Base-by-base conservation (phyloP, 1,140 invertebrate genomes). In the Aphelinus certus region DNA sequence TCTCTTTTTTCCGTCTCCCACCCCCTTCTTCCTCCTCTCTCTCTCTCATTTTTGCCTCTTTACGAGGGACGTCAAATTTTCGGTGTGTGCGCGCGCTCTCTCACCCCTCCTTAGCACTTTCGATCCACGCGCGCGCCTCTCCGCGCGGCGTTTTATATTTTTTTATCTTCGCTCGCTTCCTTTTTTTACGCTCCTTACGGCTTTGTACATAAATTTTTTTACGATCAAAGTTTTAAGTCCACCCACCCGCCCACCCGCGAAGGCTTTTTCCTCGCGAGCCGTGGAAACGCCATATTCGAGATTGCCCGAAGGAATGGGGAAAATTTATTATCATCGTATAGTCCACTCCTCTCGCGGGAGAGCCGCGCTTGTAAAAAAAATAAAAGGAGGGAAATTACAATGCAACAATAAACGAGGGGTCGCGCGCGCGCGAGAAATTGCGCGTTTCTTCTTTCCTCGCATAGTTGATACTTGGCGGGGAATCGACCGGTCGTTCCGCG, bases 191-290 rank as follows among this genome's bases (percentile, higher is more conserved):
- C 53, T 64, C 64, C 61, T 72, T 72, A 72, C 53, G 70, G 61
- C 70, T 72, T 64, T 57, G 51, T 72, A 72, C 61, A 72, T 72
- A 72, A 72, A 64, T 72, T 72, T 72, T 26, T 72, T 72, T 72
- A 72, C 53, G 61, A 72, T 64, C 70, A 64, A 64, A 64, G 42
- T 72, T 72, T 64, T 72, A 64, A 64, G 51, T 57, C 60, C 51
- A 48, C 57, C 67, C 26, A 26, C 26, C 26, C 51, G 51, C 51
- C 55, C 48, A 55, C 60, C 45, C 61, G 42, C 53, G 70, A 64
- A 56, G 61, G 46, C 61, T 47, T 56, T 57, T 64, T 63, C 60
- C 58, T 47, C 68, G 26, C 26, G 26, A 26, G 47, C 57, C 5
- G 26, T 61, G 60, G 51, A 71, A 55, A 71, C 63, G 66, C 66